Base-by-base conservation (phyloP, 2,888 invertebrate genomes). In the Chymomyza procnemis region DNA sequence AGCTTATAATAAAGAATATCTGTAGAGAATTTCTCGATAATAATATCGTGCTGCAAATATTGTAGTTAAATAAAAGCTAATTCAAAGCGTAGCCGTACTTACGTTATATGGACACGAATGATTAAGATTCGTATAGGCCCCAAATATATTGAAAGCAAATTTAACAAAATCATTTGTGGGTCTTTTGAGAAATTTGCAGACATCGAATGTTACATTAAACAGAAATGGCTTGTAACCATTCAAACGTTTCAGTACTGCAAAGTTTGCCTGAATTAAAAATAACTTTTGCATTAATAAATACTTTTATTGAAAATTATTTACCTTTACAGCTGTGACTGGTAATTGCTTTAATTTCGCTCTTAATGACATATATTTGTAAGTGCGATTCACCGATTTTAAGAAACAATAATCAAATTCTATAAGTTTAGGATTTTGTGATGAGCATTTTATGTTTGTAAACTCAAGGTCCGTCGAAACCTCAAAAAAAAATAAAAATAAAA, bases 191-290 rank as follows among this genome's bases (percentile, higher is more conserved):
- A 41, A 0, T 19, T 4, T 18, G 21, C 62, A 62, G 3, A 26
- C 55, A 16, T 62, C 30, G 16, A 46, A 34, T 16, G 55, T 56
- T 4, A 62, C 55, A 4, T 62, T 62, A 16, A 47, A 62, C 1
- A 62, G 62, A 5, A 55, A 62, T 3, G 62, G 62, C 21, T 47
- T 55, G 22, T 47, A 62, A 12, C 62, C 62, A 16, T 26, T 62
- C 5, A 62, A 14, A 1, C 52, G 21, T 21, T 61, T 52, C 9
- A 52, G 34, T 8, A 52, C 2, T 3, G 48, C 30, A 3, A 30
- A 34, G n/a, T 21, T 48, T 4, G 50, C 3, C 61, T 61, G 8
- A 14, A 52, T 52, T 34, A 30, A 5, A 12, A 62, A 41, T 18
- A 22, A 12, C 14, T 26, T 16, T 34, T 55, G 9, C 6, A 34